phyloP scores from a whole-genome alignment of 2,797 vertebrate species.

The Peromyscus aztecus region DNA sequence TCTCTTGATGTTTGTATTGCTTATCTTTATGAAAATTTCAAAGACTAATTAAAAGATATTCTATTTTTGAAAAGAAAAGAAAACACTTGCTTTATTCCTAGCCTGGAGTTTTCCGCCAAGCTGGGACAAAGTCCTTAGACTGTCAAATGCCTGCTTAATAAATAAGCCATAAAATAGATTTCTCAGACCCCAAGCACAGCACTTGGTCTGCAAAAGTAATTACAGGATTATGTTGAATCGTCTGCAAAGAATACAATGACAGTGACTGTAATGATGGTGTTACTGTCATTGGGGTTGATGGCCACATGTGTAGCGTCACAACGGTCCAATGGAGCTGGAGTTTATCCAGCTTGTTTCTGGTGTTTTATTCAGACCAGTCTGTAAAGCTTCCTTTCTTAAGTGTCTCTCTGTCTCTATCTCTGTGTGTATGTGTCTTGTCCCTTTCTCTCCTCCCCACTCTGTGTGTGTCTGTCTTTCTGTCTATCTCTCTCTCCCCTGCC shows the following conservation, averaged over 20 bases:
- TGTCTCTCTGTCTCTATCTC: too few relatives aligned
- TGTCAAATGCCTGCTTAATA: conserved; percentile 30
- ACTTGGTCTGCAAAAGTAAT: conserved; percentile 16
- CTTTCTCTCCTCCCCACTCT: background rate
- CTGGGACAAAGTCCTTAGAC: conserved; percentile 4
- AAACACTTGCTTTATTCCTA: background rate
- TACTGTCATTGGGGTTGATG: background rate
- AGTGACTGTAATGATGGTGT: background rate
- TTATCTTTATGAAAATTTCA: background rate
- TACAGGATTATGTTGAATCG: background rate
- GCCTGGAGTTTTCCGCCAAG: background rate
- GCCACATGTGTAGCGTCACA: background rate
- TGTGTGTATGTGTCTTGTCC: too few relatives aligned
- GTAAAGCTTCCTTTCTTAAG: background rate
- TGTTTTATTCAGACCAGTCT: conserved; percentile 55
- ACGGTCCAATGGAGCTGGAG: background rate
- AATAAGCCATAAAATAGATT: background rate
- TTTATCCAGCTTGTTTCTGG: background rate
- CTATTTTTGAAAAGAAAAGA: background rate
- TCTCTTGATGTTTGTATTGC: background rate
- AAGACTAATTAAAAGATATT: background rate
- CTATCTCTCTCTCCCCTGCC: background rate
- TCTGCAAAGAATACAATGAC: conserved; percentile 2
- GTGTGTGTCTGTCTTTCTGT: background rate
- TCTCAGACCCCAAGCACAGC: conserved; percentile 15